Conservation (phyloP, 2,888 invertebrate genomes). For the Aelia acuminata region DNA sequence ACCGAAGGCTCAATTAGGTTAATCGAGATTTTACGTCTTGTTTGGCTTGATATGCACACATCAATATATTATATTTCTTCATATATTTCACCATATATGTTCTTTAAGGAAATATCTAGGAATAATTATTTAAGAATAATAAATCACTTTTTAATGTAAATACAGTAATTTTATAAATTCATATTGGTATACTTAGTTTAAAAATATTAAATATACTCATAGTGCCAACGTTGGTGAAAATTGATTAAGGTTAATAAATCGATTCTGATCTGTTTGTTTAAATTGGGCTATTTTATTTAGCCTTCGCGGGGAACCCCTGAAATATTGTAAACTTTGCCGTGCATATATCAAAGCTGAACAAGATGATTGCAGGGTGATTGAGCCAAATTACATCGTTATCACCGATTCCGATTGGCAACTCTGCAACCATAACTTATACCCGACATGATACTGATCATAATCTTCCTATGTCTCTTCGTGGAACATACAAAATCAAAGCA, state of each 20-base stretch:
- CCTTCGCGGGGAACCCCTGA: not conserved
- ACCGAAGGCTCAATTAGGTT: too few species aligned
- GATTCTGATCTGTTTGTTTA: not conserved
- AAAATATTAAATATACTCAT: not conserved
- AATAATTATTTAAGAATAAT: too few species aligned
- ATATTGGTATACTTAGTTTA: not conserved
- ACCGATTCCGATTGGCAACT: conserved; percentile 9
- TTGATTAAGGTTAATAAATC: not conserved
- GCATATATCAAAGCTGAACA: conserved; percentile 1
- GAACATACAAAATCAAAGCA: not conserved
- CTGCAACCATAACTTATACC: conserved; percentile 1
- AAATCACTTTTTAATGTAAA: too few species aligned
- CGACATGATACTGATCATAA: not conserved
- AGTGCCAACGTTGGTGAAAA: not conserved
- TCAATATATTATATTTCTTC: too few species aligned
- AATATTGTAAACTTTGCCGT: not conserved
- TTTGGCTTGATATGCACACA: too few species aligned
- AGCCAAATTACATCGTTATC: conserved; percentile 1
- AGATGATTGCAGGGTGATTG: conserved; percentile 16
- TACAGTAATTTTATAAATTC: not conserved
- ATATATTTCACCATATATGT: too few species aligned
- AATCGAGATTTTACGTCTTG: too few species aligned
- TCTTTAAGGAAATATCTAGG: too few species aligned
- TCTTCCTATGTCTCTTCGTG: not conserved
- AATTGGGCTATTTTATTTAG: not conserved